These are phyloP conservation scores for Delphinus delphis DNA, from an alignment of 2,113 vertebrate genomes.

Conservation along the genomic window DNA sequence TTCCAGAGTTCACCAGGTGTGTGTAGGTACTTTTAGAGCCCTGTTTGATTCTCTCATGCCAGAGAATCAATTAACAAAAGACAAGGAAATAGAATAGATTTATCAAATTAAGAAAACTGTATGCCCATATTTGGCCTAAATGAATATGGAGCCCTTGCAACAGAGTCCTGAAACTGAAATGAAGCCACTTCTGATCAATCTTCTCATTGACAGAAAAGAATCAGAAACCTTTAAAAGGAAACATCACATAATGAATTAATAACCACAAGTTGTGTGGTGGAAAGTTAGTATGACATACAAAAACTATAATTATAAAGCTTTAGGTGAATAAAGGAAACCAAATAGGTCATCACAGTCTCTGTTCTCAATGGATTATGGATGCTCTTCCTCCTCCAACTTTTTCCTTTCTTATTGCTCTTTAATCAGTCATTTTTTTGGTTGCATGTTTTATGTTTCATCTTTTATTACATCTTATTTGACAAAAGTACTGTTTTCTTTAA, in stretches of 20 bases:
- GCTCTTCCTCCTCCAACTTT: background rate
- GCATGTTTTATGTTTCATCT: background rate
- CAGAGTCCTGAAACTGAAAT: background rate
- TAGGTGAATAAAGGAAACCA: background rate
- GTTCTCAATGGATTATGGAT: background rate
- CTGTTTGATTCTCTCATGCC: background rate
- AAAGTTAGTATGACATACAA: background rate
- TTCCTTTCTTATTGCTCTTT: background rate
- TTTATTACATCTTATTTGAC: background rate
- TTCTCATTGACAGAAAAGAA: background rate
- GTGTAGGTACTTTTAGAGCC: background rate
- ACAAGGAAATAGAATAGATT: background rate
- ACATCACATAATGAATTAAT: background rate
- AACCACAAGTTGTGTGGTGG: background rate
- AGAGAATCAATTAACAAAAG: background rate
- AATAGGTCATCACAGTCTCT: background rate
- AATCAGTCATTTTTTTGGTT: background rate
- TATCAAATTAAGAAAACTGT: conserved; percentile 21
- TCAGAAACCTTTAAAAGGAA: background rate
- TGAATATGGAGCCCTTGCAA: too few relatives aligned
- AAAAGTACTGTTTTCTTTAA: background rate
- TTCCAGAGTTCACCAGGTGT: background rate
- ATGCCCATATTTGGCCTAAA: background rate
- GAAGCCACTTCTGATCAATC: background rate
- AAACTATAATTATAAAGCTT: background rate